Base-by-base conservation (phyloP, 2,113 vertebrate species). In the Sceloporus tristichus region DNA sequence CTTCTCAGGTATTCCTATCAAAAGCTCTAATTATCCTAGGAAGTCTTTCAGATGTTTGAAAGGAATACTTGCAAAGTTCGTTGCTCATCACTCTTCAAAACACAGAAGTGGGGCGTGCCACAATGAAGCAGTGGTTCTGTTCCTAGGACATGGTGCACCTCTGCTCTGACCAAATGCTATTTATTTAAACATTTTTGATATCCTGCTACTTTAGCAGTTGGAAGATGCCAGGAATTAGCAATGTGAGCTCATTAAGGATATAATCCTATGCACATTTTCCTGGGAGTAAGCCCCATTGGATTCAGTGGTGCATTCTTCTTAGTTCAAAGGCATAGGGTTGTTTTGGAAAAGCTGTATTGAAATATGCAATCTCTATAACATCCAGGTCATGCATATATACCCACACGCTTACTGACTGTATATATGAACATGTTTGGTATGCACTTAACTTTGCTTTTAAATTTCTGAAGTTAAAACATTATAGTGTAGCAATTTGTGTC, bases 401-500 rank as follows among this genome's bases (percentile, higher is more conserved):
- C 62, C 94, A 95, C 93, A 94, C 94, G 93, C 94, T 94, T 95
- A 91, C 81, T 94, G 94, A 96, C 96, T 97, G 97, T 97, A 97
- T 94, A 97, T 97, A 97, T 92, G 93, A 96, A 96, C 95, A 95
- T 95, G 94, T 97, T 96, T 97, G 93, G 96, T 97, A 97, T 96
- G 96, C 97, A 97, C 96, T 96, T 95, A 88, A 95, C 91, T 97
- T 95, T 95, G 92, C 96, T 62, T 97, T 95, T 96, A 94, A 96
- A 95, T 92, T 97, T 94, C 94, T 96, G 94, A 92, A 92, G 91
- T 96, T 96, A 89, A 62, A 96, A 95, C 96, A 96, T 96, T 93
- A 94, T 97, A 96, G 96, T 96, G 96, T 98, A 97, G 95, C 96
- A 96, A 95, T 97, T 96, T 95, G 96, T 98, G 97, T 97, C 91